Evolutionary conservation across 2,888 invertebrate genomes (phyloP), one percentile per base, ranked within the genome.

Genomic region (Tenthredo distinguenda): DNA sequence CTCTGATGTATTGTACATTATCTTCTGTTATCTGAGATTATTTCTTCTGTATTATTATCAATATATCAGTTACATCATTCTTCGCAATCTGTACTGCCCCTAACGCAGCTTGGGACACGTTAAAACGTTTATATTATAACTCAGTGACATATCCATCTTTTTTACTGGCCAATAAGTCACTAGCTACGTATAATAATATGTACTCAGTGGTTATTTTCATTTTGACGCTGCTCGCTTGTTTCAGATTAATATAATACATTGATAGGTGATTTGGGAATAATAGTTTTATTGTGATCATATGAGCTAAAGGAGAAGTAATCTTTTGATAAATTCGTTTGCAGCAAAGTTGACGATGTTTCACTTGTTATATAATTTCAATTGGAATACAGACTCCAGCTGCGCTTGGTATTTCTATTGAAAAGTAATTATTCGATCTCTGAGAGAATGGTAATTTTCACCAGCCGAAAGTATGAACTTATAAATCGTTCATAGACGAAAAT

Each of bases 1-100:
- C 15, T 83, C 9, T 68, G 40, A 83, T 68, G 18, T 6, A 47
- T 26, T 26, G 71, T 83, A 83, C 50, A 83, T 68, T 50, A 31
- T 37, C 4, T 65, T 26, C 40, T 34, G 31, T 83, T 26, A 62
- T 81, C 37, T 40, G 62, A 81, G 40, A 81, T 81, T 62, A 62
- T 62, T 3, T 40, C 62, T 9, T 62, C 21, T n/a, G 12, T 43
- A 2, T 55, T 50, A 21, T 62, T 62, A 58, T 81, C 40, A 0
- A 58, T 81, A 21, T 40, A 21, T 62, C 21, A 77, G 55, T 77
- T 31, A 77, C 50, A 18, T 55, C 50, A 47, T 9, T 43, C 10
- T 40, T 43, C 15, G 0, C 26, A 43, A 43, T 9, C n/a, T 74
- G 4, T 21, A 74, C 43, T 43, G 4, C 21, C 43, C 21, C 31